Conservation (phyloP, 2,797 vertebrate genomes). For the Neopelma chrysocephalum region DNA sequence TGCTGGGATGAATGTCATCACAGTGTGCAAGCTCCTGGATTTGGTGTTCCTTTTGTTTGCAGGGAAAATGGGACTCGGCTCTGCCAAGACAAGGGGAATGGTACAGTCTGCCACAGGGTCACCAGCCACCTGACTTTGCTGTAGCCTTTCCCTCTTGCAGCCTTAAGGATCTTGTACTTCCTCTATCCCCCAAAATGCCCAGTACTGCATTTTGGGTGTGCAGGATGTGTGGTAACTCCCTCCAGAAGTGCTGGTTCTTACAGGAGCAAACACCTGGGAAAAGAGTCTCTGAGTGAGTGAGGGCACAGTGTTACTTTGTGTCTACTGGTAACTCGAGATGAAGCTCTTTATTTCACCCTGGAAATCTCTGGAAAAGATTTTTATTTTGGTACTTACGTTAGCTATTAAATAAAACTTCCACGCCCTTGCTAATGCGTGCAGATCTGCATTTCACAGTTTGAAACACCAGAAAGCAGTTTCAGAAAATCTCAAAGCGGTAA, state of each 20-base stretch:
- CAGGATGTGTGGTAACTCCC: background rate
- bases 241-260: background rate
- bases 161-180: background rate
- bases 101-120: background rate
- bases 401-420: conserved; percentile 56
- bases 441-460: conserved; percentile 30
- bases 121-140: background rate
- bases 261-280: background rate
- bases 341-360: conserved; percentile 6
- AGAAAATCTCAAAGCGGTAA: conserved; percentile 3
- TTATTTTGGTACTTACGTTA: conserved; percentile 44
- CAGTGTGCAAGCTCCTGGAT: background rate
- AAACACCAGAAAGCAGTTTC: conserved; percentile 9
- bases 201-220: background rate
- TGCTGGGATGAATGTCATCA: background rate
- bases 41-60: background rate
- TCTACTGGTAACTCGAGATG: background rate
- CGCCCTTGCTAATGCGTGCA: background rate
- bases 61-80: background rate
- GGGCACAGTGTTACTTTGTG: background rate
- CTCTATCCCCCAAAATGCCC: background rate
- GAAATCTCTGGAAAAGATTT: conserved; percentile 41
- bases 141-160: background rate
- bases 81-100: fast-evolving
- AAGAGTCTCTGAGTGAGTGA: background rate